Evolutionary conservation across 2,888 invertebrate genomes (phyloP).

Genomic region (Melikaiella ostensackeni): DNA sequence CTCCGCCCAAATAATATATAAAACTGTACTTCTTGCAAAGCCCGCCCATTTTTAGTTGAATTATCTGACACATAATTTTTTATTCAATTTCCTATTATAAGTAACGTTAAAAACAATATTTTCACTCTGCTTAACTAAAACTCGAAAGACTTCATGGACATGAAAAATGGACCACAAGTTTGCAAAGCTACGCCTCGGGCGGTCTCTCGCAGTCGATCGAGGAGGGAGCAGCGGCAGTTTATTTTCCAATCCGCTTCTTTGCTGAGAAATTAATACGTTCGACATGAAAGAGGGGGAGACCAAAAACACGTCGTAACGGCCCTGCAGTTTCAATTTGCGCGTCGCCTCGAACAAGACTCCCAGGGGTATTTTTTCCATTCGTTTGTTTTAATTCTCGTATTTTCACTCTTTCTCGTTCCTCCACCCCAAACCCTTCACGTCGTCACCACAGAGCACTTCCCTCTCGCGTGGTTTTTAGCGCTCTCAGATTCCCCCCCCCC

Average conservation of each 20-base stretch:
- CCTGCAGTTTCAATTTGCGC: conserved; percentile 66
- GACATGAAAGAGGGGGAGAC: conserved; percentile 57
- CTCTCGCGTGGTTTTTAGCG: conserved; percentile 41
- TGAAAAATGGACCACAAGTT: conserved; percentile 24
- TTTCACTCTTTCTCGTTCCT: conserved; percentile 40
- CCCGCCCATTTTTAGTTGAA: neutral
- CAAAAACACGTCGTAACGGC: conserved; percentile 53
- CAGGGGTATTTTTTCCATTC: conserved; percentile 58
- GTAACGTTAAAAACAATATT: neutral
- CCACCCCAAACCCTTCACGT: conserved; percentile 1
- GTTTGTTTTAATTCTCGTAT: conserved; percentile 61
- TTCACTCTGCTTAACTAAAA: conserved; percentile 14
- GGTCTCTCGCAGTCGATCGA: conserved; percentile 31
- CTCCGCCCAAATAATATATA: too few species aligned
- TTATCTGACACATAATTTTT: neutral
- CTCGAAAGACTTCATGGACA: neutral
- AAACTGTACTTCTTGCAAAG: neutral
- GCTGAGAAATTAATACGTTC: conserved; percentile 62
- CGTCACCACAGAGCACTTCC: conserved; percentile 34
- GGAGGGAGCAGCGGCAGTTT: conserved; percentile 37
- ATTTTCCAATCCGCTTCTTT: conserved; percentile 47
- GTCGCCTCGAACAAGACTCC: conserved; percentile 67
- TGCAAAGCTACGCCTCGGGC: conserved; percentile 13
- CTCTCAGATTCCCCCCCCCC: conserved; percentile 31
- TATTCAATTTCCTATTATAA: neutral